phyloP scores from a whole-genome alignment of 2,888 invertebrate genomes.

The Cyaniris semiargus region DNA sequence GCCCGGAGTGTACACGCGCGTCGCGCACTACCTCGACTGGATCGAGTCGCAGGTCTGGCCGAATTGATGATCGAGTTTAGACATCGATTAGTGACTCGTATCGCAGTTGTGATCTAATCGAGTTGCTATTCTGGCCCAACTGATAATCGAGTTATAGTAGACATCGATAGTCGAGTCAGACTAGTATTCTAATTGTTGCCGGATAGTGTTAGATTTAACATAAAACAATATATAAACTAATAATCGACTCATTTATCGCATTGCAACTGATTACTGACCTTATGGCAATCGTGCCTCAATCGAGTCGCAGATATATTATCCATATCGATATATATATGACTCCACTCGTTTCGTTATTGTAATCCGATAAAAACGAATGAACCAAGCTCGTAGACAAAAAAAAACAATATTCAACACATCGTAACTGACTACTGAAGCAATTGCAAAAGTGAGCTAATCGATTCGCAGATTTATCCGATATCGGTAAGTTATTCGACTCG shows the following conservation, averaged over 20 bases:
- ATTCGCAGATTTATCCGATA: no score
- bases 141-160: no score
- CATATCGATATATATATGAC: neutral
- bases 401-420: no score
- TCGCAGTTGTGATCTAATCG: neutral
- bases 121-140: no score
- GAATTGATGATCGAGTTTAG: conserved; percentile 11
- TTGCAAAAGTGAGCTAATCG: no score
- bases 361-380: no score
- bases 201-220: no score
- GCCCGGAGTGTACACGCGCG: conserved; percentile 70
- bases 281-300: neutral
- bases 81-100: neutral
- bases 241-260: neutral
- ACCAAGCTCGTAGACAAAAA: no score
- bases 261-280: neutral
- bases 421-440: neutral
- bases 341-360: neutral
- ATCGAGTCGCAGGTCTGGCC: conserved; percentile 66
- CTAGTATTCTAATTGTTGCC: no score
- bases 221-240: neutral
- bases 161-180: no score
- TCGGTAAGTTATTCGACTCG: no score
- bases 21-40: conserved; percentile 68
- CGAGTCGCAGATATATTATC: neutral